Evolutionary conservation across 2,797 vertebrate genomes (phyloP), one percentile per base, ranked within the genome.

Genomic region (Harpagifer antarcticus): DNA sequence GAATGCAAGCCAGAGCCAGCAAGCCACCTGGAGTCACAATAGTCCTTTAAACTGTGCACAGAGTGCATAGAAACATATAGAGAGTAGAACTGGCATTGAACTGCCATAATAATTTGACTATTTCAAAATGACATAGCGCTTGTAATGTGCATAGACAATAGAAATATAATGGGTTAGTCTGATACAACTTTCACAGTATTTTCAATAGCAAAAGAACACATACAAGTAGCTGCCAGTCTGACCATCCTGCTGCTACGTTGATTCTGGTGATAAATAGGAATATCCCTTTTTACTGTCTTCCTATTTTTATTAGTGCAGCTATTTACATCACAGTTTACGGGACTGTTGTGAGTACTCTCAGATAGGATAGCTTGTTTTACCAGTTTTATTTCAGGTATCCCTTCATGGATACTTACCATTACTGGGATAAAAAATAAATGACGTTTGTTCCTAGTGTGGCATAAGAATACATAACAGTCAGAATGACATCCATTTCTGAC

Each of bases 1-100:
- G 3, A 9, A 7, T 15, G 23, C 6, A 15, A 33, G 64, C 42
- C 50, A 8, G 44, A 47, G 31, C 17, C n/a, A 47, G 42, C 27
- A 13, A 9, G 16, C 52, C 50, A 15, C 23, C 20, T 44, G 40
- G 6, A 54, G 20, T 31, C 63, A 66, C 49, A 13, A 17, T 20
- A 27, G 49, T 8, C 15, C 49, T 31, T 20, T 45, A 61, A 61
- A 53, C 48, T 64, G 62, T 64, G 62, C 65, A 33, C 19, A 42
- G 4, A 56, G 11, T 13, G 33, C 37, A 58, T 37, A 37, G 7
- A 37, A 37, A 37, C 33, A 37, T 37, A 37, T 1, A 37, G 33
- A 33, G 33, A 37, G 33, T 9, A 37, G 8, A 37, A 2, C 8
- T 7, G 33, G 33, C 33, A 37, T 37, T 37, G 33, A 37, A 37